Evolutionary conservation across 2,888 invertebrate genomes (phyloP).

Genomic region (Pachydiplax longipennis): DNA sequence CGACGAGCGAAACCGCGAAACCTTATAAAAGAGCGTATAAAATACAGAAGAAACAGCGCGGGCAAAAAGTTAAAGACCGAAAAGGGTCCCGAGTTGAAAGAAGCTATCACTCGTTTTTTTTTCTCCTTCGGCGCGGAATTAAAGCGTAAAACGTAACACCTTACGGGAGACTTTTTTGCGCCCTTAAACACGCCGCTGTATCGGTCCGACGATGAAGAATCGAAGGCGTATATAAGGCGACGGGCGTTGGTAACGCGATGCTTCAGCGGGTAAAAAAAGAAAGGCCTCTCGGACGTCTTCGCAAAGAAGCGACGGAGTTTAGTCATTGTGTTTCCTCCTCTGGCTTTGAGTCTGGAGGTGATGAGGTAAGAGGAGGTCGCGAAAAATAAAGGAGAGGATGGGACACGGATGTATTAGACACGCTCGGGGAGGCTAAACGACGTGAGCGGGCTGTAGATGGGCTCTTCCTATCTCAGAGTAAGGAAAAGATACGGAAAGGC

Average conservation of each 20-base stretch:
- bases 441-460: neutral
- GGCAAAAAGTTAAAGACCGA: neutral
- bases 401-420: neutral
- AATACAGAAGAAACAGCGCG: neutral
- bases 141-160: neutral
- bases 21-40: neutral
- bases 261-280: neutral
- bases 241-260: neutral
- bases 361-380: neutral
- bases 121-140: neutral
- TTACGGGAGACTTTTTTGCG: neutral
- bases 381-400: neutral
- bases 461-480: neutral
- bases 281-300: neutral
- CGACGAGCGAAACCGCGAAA: neutral
- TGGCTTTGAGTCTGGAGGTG: neutral
- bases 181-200: neutral
- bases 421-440: neutral
- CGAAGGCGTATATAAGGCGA: neutral
- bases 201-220: neutral
- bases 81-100: neutral
- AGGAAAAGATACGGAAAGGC: neutral
- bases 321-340: neutral
- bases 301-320: neutral
- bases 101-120: neutral